phyloP scores from a whole-genome alignment of 2,888 invertebrate species.

The Conops quadrifasciatus region DNA sequence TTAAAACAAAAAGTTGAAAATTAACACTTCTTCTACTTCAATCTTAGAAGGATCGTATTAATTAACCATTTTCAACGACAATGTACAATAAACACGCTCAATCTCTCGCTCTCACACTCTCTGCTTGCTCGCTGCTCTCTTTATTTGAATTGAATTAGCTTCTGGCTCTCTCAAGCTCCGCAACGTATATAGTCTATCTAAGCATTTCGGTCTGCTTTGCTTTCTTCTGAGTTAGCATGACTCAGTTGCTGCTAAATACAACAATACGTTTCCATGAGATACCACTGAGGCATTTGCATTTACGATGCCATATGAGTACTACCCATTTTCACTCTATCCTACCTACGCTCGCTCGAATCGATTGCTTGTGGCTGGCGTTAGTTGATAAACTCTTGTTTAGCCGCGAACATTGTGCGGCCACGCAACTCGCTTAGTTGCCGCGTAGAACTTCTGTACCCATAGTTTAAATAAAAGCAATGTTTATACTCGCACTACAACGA shows the following conservation, averaged over 20 bases:
- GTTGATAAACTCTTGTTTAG: conserved; percentile 50
- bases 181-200: not conserved
- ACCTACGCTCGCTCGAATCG: conserved; percentile 30
- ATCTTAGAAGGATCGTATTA: too few relatives aligned
- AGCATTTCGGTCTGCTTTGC: conserved; percentile 2
- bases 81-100: too few relatives aligned
- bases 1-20: too few relatives aligned
- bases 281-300: conserved; percentile 4
- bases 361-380: conserved; percentile 37
- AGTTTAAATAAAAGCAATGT: not conserved
- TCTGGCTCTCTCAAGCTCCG: conserved; percentile 3
- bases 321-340: conserved; percentile 29
- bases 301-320: not conserved
- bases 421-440: not conserved
- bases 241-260: conserved; percentile 20
- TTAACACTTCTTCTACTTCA: too few relatives aligned
- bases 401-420: conserved; percentile 44
- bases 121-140: not conserved
- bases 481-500: not conserved
- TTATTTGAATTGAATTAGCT: not conserved
- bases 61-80: too few relatives aligned
- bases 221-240: conserved; percentile 10
- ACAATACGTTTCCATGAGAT: conserved; percentile 12
- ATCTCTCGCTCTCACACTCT: too few relatives aligned
- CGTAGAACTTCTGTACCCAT: not conserved